Evolutionary conservation across 2,888 invertebrate species (phyloP).

Genomic region (Macrophya alboannulata): DNA sequence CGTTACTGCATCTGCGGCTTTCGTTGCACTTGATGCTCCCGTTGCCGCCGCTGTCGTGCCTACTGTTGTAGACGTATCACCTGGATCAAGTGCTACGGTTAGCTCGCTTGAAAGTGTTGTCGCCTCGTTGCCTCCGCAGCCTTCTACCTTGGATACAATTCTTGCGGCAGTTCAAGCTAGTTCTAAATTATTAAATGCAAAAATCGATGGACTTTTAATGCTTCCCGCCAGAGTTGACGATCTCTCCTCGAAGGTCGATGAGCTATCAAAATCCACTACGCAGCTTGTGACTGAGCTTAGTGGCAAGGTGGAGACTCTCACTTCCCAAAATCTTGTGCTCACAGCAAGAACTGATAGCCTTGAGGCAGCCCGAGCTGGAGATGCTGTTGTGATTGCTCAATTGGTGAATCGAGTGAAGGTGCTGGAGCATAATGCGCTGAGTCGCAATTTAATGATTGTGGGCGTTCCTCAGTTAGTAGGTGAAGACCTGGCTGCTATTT

Average conservation of each 20-base stretch:
- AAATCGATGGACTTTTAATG: neutral
- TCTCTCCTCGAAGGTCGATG: neutral
- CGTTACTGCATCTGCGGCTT: no score
- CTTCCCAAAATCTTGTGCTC: neutral
- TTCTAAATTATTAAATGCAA: no score
- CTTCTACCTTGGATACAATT: neutral
- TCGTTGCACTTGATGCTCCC: no score
- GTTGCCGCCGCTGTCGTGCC: no score
- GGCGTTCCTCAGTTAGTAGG: neutral
- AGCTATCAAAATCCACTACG: neutral
- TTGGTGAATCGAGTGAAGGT: neutral
- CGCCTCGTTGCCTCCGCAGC: neutral
- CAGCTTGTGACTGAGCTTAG: neutral
- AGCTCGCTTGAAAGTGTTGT: neutral
- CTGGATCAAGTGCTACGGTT: neutral
- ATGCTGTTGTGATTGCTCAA: neutral
- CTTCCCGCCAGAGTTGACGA: neutral
- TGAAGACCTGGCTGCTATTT: neutral
- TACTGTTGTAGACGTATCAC: no score
- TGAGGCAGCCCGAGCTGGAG: neutral
- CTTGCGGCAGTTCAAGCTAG: slow-evolving; percentile 7
- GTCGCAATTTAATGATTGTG: neutral
- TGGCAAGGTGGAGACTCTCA: neutral
- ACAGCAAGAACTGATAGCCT: neutral
- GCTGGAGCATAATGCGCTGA: neutral